Evolutionary conservation across 1,140 invertebrate species (phyloP).

Genomic region (Monochamus saltuarius): DNA sequence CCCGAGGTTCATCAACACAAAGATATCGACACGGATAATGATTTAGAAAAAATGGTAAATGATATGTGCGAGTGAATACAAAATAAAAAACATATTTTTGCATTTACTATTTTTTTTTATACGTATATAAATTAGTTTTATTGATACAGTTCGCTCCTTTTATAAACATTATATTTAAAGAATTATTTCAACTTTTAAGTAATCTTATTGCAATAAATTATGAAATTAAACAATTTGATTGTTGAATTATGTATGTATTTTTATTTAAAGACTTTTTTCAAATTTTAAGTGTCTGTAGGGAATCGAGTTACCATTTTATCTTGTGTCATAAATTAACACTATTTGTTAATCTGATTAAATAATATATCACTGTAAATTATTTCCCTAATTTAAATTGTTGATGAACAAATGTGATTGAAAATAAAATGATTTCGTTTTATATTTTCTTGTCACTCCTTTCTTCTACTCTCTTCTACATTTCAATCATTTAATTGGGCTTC

Average conservation of each 20-base stretch:
- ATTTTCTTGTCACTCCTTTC: neutral
- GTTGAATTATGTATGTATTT: conserved; percentile 16
- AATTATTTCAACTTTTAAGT: neutral
- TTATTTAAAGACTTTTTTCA: conserved; percentile 8
- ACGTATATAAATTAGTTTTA: neutral
- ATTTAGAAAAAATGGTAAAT: conserved; percentile 75
- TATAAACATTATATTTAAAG: conserved; percentile 2
- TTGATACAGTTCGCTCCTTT: neutral
- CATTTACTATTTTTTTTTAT: neutral
- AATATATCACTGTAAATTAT: conserved; percentile 16
- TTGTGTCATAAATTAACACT: conserved; percentile 15
- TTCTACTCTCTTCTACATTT: no score
- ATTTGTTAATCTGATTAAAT: conserved; percentile 9
- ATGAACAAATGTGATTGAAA: conserved; percentile 22
- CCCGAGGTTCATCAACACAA: conserved; percentile 38
- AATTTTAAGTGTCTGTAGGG: conserved; percentile 2
- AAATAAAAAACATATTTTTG: conserved; percentile 1
- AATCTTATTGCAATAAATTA: no score
- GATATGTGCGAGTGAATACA: conserved; percentile 59
- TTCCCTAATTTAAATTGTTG: conserved; percentile 23
- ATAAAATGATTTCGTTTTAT: conserved; percentile 18
- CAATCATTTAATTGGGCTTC: no score
- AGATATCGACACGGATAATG: conserved; percentile 64
- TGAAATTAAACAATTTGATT: neutral
- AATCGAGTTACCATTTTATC: conserved; percentile 15